Evolutionary conservation across 2,888 invertebrate species (phyloP), one percentile per base, ranked within the genome.

Genomic region (Lysandra coridon): DNA sequence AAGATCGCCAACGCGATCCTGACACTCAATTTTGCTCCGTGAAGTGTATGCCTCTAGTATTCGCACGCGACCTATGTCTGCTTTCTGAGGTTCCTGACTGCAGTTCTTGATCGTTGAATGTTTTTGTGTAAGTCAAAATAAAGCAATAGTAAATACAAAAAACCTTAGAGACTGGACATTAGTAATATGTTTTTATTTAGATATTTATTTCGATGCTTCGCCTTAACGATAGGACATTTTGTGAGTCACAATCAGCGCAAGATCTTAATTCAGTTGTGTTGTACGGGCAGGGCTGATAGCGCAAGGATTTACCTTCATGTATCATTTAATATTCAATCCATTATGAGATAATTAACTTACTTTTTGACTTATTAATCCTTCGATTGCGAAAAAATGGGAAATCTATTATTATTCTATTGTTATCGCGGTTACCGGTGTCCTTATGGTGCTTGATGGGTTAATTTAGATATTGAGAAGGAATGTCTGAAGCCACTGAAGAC

Each of bases 231-330:
- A 6, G 14, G 73, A 57, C 73, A 74, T 79, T 79, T 64, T 78
- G 78, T 78, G 73, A 73, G 64, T 77, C 86, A 88, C 92, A 93
- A 93, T 94, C 93, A 91, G 92, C 85, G 92, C 91, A 88, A 93
- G 90, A 93, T 94, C 93, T 94, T 93, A 94, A 94, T 94, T 93
- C 93, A 93, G 93, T 92, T 93, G 91, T 93, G 93, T 91, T 93
- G 92, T 93, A 91, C 90, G 89, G 89, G 90, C 89, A 87, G 86
- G 84, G 84, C 49, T 14, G 44, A 40, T 49, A n/a, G 53, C 44
- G 14, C 75, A 69, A 17, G 69, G 33, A 37, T 74, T 74, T 73
- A 37, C 37, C 30, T 73, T 73, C 17, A 40, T 73, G 40, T 40
- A 73, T 73, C 73, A n/a, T n/a, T n/a, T 74, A 57, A 57, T 57